A percentile compares a stretch with the other conserved stretches of the same genome.
These are phyloP conservation scores for Paramisgurnus dabryanus DNA, from an alignment of 2,113 vertebrate species.

Conservation along the genomic window DNA sequence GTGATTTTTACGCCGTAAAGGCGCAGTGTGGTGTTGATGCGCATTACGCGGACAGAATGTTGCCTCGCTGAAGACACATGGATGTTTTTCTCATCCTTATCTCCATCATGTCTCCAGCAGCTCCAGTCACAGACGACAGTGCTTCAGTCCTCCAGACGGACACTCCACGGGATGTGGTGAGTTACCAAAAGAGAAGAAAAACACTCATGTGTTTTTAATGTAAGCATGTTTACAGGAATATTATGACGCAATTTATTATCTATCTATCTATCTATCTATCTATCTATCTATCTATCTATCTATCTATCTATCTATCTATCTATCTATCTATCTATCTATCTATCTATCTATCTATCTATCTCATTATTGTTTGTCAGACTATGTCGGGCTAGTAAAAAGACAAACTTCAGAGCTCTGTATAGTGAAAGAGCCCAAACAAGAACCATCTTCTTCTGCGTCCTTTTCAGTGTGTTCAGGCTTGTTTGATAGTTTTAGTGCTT, in stretches of 20 bases:
- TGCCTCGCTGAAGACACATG: constrained; percentile 22
- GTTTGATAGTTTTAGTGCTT: no score
- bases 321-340: no score
- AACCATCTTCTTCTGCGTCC: no score
- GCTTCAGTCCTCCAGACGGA: constrained; percentile 13
- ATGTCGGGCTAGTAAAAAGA: constrained; percentile 1
- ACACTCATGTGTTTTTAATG: background rate
- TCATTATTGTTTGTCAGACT: background rate
- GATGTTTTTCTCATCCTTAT: background rate
- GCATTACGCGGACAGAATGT: background rate
- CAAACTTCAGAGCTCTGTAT: constrained; percentile 17
- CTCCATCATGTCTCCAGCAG: constrained; percentile 32
- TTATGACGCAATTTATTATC: background rate
- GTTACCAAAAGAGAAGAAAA: background rate
- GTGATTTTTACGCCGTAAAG: background rate
- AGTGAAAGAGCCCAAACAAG: constrained; percentile 31
- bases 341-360: no score
- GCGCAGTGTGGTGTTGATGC: background rate
- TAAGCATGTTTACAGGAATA: background rate
- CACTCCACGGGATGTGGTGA: constrained; percentile 24
- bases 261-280: no score
- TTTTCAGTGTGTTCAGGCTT: no score
- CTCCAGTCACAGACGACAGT: constrained; percentile 14
- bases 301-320: no score
- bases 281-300: no score